phyloP scores from a whole-genome alignment of 2,888 invertebrate genomes.

The Junonia oenone region DNA sequence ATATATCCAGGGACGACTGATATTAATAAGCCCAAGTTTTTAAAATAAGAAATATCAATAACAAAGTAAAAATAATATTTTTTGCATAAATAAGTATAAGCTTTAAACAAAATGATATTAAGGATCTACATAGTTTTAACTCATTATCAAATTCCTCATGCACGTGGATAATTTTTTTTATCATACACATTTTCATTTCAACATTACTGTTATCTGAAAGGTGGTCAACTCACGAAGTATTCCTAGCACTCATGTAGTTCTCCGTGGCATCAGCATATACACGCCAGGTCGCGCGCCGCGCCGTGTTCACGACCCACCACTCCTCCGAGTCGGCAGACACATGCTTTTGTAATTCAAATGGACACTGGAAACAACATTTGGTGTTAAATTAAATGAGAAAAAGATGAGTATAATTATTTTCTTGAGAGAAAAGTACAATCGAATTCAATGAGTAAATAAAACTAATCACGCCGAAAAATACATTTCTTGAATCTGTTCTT shows the following conservation, averaged over 20 bases:
- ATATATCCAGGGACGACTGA: too few relatives aligned
- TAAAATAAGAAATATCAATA: too few relatives aligned
- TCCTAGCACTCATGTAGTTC: conserved; percentile 60
- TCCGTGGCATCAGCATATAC: conserved; percentile 71
- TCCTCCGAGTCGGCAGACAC: conserved; percentile 48
- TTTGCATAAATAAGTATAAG: too few relatives aligned
- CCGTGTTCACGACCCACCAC: conserved; percentile 72
- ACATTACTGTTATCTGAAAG: neutral
- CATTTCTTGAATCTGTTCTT: too few relatives aligned
- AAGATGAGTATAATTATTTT: too few relatives aligned
- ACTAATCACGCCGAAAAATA: too few relatives aligned
- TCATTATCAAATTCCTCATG: neutral
- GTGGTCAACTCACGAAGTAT: conserved; percentile 52
- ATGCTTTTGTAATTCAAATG: conserved; percentile 76
- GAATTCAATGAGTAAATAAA: too few relatives aligned
- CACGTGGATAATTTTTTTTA: too few relatives aligned
- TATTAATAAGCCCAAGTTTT: too few relatives aligned
- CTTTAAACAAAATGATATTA: neutral
- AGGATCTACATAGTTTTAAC: neutral
- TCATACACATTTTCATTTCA: neutral
- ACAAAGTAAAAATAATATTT: too few relatives aligned
- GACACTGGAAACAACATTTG: conserved; percentile 77
- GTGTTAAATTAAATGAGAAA: too few relatives aligned
- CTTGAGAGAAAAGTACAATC: too few relatives aligned
- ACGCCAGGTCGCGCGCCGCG: conserved; percentile 76